Evolutionary conservation across 2,797 vertebrate species (phyloP).

Genomic region (Enteromius anoplus): DNA sequence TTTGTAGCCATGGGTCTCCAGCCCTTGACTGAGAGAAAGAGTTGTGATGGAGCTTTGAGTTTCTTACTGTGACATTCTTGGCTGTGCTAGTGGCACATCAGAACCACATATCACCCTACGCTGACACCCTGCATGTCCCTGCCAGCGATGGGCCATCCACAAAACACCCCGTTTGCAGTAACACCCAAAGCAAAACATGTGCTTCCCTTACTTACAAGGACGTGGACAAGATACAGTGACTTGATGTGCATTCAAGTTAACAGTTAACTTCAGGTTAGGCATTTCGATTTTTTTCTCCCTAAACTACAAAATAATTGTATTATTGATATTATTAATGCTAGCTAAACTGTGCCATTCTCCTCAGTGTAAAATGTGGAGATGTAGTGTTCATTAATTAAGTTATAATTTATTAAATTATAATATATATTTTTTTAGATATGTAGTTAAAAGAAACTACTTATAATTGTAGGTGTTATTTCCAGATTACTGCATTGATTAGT

Average conservation of each 20-base stretch:
- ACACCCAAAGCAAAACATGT: constrained; percentile 40
- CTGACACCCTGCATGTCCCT: constrained; percentile 69
- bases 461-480: not conserved
- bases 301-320: not conserved
- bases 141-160: constrained; percentile 52
- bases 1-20: constrained; percentile 57
- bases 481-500: not conserved
- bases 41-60: constrained; percentile 65
- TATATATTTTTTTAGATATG: not conserved
- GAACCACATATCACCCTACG: constrained; percentile 68
- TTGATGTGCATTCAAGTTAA: constrained; percentile 3
- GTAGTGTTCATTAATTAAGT: not conserved
- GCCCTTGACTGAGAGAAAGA: constrained; percentile 59
- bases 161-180: constrained; percentile 37
- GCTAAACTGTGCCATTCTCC: not conserved
- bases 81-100: constrained; percentile 67
- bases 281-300: not conserved
- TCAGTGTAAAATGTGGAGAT: not conserved
- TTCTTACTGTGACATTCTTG: constrained; percentile 63
- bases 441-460: not conserved
- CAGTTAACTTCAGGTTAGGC: not conserved
- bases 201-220: constrained; percentile 21
- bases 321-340: not conserved
- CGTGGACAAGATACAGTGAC: constrained; percentile 10
- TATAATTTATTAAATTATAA: no score